Conservation (phyloP, 2,888 invertebrate species). For the Latrodectus hesperus region DNA sequence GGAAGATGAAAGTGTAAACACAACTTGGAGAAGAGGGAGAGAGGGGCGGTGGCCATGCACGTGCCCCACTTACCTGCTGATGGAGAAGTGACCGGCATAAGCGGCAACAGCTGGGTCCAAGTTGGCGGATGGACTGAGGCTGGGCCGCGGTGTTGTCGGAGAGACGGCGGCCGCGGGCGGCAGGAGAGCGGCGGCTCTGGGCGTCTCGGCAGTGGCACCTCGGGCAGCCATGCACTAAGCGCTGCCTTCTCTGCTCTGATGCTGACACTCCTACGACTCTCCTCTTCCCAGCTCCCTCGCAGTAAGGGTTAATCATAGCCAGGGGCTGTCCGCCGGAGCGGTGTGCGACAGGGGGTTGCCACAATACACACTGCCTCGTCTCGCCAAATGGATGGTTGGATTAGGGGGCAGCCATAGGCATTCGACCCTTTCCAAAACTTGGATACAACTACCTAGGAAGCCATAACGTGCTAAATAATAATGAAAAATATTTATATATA, state of each 20-base stretch:
- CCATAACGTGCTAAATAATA: no score
- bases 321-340: constrained; percentile 30
- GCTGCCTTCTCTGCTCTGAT: constrained; percentile 34
- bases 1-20: constrained; percentile 32
- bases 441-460: no score
- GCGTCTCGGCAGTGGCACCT: constrained; percentile 59
- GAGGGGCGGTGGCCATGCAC: background rate
- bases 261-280: constrained; percentile 38
- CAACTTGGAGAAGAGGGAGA: background rate
- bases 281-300: constrained; percentile 25
- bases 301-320: constrained; percentile 62
- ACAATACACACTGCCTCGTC: constrained; percentile 18
- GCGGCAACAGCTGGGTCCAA: constrained; percentile 46
- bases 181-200: constrained; percentile 56
- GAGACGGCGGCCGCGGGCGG: constrained; percentile 50
- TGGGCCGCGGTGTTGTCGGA: constrained; percentile 61
- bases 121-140: constrained; percentile 60
- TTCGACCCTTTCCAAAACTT: background rate
- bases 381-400: constrained; percentile 16
- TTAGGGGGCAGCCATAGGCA: background rate
- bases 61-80: constrained; percentile 63
- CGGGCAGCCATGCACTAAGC: constrained; percentile 64
- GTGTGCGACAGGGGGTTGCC: constrained; percentile 39
- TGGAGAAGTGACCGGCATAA: constrained; percentile 67
- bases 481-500: no score